Evolutionary conservation across 2,113 vertebrate genomes (phyloP).

Genomic region (Parotia lawesii): DNA sequence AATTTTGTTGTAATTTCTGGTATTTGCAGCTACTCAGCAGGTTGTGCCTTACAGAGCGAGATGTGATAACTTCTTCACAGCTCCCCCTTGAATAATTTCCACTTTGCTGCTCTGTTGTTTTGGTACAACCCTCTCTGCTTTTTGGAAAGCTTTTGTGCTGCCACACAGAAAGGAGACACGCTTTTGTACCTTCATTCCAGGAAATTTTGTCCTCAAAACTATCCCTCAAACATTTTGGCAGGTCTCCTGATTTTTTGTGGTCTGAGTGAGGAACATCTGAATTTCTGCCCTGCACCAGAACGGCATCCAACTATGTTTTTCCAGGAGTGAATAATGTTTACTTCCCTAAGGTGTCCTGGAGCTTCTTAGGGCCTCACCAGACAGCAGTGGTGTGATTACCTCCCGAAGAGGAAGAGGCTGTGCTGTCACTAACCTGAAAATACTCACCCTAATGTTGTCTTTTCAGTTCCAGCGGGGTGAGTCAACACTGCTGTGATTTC

Average conservation of each 20-base stretch:
- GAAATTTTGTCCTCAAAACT: background rate
- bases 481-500: rapidly evolving
- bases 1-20: background rate
- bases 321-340: background rate
- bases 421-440: background rate
- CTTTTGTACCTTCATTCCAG: background rate
- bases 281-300: background rate
- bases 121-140: background rate
- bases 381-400: background rate
- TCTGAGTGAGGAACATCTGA: background rate
- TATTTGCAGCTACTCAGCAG: background rate
- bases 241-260: background rate
- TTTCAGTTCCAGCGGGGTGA: background rate
- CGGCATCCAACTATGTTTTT: background rate
- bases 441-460: background rate
- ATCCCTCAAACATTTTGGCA: background rate
- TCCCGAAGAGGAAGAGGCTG: rapidly evolving
- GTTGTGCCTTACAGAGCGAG: background rate
- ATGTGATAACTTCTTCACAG: background rate
- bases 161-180: background rate
- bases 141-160: background rate
- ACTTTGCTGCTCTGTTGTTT: background rate
- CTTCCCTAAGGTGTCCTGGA: background rate
- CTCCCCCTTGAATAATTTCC: background rate
- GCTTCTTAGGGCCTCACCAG: background rate